A percentile compares a stretch with the other conserved stretches of the same genome.
These are phyloP conservation scores for Sarcoramphus papa DNA, from an alignment of 2,797 vertebrate genomes.

Conservation along the genomic window DNA sequence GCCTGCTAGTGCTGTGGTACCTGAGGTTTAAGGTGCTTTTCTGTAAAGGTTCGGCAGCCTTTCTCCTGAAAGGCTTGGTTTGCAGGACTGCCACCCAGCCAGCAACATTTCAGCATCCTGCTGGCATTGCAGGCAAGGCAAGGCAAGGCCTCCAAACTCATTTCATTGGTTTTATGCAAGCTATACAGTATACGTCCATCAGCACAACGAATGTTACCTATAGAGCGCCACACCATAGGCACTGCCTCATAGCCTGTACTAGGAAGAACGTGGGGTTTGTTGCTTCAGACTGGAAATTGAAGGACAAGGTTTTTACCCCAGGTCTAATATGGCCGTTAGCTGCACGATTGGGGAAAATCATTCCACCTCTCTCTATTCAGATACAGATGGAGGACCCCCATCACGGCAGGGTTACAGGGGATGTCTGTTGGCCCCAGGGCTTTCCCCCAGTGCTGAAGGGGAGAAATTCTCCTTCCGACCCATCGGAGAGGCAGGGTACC, in stretches of 20 bases:
- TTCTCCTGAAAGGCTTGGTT: background rate
- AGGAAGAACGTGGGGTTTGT: background rate
- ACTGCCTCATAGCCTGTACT: background rate
- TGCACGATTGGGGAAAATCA: background rate
- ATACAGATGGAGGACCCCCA: background rate
- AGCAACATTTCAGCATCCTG: background rate
- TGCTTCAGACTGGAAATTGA: background rate
- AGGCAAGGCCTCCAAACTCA: background rate
- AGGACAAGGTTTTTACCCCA: background rate
- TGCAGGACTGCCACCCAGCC: background rate
- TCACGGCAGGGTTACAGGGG: rapidly evolving
- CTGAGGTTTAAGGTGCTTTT: background rate
- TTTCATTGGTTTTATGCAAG: background rate
- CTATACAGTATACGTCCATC: rapidly evolving
- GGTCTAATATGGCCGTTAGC: background rate
- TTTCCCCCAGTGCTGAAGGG: background rate
- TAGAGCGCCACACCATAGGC: rapidly evolving
- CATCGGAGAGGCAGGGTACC: too few species aligned
- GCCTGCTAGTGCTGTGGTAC: background rate
- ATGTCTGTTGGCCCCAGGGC: background rate
- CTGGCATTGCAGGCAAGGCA: background rate
- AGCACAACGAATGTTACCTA: rapidly evolving
- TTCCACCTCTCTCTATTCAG: background rate
- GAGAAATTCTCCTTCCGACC: background rate
- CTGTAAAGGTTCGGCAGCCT: background rate